Evolutionary conservation across 1,140 invertebrate species (phyloP).

Genomic region (Conopomorpha cramerella): DNA sequence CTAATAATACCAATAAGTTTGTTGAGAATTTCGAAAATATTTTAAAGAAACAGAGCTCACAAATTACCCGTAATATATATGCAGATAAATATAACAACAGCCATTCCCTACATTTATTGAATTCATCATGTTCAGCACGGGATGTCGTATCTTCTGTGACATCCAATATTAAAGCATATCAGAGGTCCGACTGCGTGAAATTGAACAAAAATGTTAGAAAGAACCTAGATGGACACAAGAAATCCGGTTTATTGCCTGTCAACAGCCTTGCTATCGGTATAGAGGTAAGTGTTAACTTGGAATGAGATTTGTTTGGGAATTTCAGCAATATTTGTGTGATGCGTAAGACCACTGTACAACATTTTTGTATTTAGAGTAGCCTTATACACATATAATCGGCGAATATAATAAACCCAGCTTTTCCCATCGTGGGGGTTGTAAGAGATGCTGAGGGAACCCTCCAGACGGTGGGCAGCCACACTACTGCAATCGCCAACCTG

Average conservation of each 20-base stretch:
- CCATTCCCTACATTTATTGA: no score
- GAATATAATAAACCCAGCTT: no score
- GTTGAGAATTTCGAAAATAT: slow-evolving; percentile 14
- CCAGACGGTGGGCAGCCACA: no score
- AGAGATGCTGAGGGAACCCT: no score
- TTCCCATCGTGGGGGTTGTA: no score
- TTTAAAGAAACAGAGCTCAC: slow-evolving; percentile 10
- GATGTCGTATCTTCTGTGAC: slow-evolving; percentile 18
- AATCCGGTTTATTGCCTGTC: slow-evolving; percentile 14
- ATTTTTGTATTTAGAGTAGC: no score
- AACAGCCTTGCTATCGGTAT: slow-evolving; percentile 11
- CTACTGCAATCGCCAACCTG: no score
- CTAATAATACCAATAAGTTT: slow-evolving; percentile 4
- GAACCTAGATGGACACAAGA: slow-evolving; percentile 8
- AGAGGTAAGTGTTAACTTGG: slow-evolving; percentile 16
- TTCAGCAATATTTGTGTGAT: no score
- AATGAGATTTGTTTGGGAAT: no score
- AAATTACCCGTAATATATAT: slow-evolving; percentile 9
- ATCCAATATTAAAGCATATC: slow-evolving; percentile 21
- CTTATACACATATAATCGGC: no score
- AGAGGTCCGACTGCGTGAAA: slow-evolving; percentile 19
- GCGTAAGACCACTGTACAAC: no score
- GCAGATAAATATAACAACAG: slow-evolving; percentile 2
- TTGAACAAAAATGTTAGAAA: not conserved
- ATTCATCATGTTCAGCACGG: no score